A percentile compares a stretch with the other conserved stretches of the same genome.
phyloP scores from a whole-genome alignment of 2,113 vertebrate genomes.

The Nycticryphes semicollaris region DNA sequence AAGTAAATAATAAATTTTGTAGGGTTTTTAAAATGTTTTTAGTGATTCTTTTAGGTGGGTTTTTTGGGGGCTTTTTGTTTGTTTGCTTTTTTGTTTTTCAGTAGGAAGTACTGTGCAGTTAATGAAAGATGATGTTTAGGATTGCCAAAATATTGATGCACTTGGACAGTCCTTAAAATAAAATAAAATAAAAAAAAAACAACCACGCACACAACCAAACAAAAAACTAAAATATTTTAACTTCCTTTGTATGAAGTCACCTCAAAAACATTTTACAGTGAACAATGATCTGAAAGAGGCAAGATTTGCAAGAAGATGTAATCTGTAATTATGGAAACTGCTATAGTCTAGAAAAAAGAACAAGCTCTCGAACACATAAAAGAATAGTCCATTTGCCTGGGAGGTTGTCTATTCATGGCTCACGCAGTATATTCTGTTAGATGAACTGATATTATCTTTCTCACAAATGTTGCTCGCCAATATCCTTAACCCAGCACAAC shows the following conservation, averaged over 20 bases:
- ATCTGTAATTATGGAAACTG: neutral
- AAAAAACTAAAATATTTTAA: neutral
- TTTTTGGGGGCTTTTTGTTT: no score
- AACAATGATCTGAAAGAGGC: neutral
- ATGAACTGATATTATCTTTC: neutral
- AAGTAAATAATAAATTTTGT: neutral
- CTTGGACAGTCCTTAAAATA: neutral
- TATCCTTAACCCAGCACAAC: neutral
- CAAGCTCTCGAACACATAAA: neutral
- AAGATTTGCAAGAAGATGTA: neutral
- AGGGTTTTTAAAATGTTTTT: no score
- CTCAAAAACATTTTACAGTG: neutral
- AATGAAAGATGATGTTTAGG: neutral
- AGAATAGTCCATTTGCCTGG: neutral
- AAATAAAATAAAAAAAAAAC: no score
- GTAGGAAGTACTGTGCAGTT: neutral
- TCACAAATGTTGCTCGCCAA: neutral
- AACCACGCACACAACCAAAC: neutral
- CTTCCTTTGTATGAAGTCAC: neutral
- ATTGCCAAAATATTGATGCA: neutral
- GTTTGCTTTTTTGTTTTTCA: no score
- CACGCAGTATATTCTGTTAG: neutral
- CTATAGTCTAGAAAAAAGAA: neutral
- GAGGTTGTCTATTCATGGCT: neutral
- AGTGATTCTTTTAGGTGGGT: no score